phyloP scores from a whole-genome alignment of 2,113 vertebrate genomes.

The Microcebus jonahi region DNA sequence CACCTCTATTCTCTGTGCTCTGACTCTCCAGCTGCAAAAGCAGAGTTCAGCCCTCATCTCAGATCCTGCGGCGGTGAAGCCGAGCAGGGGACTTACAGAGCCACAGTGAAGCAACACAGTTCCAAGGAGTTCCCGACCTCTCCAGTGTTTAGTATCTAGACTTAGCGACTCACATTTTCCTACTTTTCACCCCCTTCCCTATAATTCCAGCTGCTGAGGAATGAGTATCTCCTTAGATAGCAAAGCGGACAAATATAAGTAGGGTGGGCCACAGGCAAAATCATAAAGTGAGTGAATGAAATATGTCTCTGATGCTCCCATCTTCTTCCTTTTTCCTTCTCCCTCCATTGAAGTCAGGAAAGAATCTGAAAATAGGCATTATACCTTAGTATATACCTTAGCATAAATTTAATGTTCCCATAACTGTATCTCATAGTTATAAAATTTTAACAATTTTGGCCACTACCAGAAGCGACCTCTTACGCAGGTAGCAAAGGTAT shows the following conservation, averaged over 20 bases:
- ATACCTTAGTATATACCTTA: not conserved
- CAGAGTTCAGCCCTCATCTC: not conserved
- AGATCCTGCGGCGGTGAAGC: not conserved
- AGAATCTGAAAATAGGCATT: not conserved
- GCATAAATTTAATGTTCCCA: not conserved
- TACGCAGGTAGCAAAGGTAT: not conserved
- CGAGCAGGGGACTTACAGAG: not conserved
- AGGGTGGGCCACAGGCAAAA: not conserved
- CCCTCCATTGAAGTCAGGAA: not conserved
- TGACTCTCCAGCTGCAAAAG: not conserved
- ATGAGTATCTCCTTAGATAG: not conserved
- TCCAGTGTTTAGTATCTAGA: not conserved
- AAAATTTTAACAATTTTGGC: not conserved
- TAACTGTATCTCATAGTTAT: not conserved
- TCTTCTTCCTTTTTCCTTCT: not conserved
- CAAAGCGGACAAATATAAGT: not conserved
- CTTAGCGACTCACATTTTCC: not conserved
- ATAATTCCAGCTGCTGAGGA: not conserved
- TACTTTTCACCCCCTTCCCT: not conserved
- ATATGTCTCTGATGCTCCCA: not conserved
- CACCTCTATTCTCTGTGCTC: not conserved
- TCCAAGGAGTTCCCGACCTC: not conserved
- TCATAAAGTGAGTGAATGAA: not conserved
- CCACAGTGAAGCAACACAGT: accelerated
- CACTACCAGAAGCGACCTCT: not conserved